These are phyloP conservation scores for Typhlomys cinereus DNA, from an alignment of 2,113 vertebrate genomes.

Conservation along the genomic window DNA sequence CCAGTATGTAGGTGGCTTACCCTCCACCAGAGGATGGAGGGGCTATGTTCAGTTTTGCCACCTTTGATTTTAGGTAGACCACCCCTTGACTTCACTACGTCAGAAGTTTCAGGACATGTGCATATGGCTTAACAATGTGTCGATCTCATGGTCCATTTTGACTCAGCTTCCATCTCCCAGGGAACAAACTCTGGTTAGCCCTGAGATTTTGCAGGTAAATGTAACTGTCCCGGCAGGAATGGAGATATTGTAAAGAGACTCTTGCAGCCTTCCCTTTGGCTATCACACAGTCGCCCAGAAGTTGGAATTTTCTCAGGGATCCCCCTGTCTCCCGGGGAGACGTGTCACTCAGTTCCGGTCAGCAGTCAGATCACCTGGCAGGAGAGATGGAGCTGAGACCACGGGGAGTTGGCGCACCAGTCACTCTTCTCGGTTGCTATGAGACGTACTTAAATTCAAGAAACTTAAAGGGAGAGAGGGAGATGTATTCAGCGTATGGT, in stretches of 20 bases:
- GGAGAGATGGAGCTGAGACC: background rate
- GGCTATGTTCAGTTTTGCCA: fast-evolving
- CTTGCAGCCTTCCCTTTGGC: background rate
- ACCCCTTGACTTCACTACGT: background rate
- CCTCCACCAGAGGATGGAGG: background rate
- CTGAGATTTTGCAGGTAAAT: background rate
- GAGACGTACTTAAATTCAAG: too few relatives aligned
- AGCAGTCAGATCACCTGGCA: too few relatives aligned
- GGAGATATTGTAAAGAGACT: background rate
- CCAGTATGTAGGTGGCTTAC: background rate
- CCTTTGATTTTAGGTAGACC: background rate
- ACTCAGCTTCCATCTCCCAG: background rate
- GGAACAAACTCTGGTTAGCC: background rate
- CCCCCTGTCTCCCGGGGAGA: background rate
- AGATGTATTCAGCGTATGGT: too few relatives aligned
- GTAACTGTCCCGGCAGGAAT: background rate
- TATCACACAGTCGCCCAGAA: background rate
- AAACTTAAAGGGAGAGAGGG: too few relatives aligned
- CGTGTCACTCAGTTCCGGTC: background rate
- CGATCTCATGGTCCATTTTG: background rate
- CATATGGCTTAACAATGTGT: background rate
- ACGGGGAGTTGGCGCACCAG: too few relatives aligned
- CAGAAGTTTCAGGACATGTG: background rate
- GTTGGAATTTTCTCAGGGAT: too few relatives aligned
- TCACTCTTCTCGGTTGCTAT: too few relatives aligned